Percentiles rank a stretch among this genome's conserved stretches.
phyloP scores from a whole-genome alignment of 2,113 vertebrate species.

The Pluvialis apricaria region DNA sequence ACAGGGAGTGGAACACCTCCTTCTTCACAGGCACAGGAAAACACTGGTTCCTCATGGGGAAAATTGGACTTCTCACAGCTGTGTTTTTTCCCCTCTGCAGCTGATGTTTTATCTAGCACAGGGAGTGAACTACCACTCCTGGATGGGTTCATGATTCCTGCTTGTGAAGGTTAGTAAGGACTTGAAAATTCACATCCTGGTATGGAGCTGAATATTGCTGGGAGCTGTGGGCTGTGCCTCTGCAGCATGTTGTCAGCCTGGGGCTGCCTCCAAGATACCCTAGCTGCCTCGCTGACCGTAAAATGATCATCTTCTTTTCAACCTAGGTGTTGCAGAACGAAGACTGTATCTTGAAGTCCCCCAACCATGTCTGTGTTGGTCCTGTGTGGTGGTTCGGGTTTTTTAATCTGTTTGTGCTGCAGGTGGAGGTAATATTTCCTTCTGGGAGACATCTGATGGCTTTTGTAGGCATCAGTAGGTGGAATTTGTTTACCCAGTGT shows the following conservation, averaged over 20 bases:
- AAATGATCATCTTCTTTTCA: neutral
- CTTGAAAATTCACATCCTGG: neutral
- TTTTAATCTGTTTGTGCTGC: neutral
- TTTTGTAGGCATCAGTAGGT: neutral
- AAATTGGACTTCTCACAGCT: neutral
- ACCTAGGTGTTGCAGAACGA: neutral
- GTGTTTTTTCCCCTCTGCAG: neutral
- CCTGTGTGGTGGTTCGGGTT: neutral
- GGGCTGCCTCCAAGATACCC: neutral
- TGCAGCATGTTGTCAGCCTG: neutral
- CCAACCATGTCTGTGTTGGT: neutral
- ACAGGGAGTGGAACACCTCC: neutral
- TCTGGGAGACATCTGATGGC: neutral
- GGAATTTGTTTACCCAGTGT: neutral
- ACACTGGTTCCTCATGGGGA: neutral
- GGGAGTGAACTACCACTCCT: neutral
- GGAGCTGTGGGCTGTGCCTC: neutral
- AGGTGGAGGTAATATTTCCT: neutral
- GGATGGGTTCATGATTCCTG: neutral
- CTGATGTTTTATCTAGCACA: neutral
- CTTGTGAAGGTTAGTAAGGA: neutral
- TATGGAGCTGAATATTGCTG: neutral
- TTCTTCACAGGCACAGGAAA: neutral
- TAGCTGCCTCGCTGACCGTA: neutral
- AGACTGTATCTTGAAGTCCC: neutral